These are phyloP conservation scores for Ancistrus triradiatus DNA, from an alignment of 2,113 vertebrate genomes.

Conservation along the genomic window DNA sequence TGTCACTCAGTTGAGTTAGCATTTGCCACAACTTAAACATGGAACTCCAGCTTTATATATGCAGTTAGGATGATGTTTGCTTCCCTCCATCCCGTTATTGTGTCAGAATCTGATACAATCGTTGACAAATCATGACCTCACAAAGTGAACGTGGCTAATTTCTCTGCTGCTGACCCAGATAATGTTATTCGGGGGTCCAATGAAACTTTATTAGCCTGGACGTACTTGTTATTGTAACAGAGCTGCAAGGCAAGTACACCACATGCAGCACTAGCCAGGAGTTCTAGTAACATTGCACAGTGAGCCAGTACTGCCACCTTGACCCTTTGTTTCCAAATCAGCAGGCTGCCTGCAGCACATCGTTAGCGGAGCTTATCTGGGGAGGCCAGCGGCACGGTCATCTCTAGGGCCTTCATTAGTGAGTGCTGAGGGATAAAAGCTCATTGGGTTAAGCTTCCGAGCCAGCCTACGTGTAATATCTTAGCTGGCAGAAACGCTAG, in stretches of 20 bases:
- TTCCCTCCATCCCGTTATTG: conserved; percentile 52
- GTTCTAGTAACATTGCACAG: conserved; percentile 30
- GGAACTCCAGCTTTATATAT: no score
- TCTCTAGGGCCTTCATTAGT: conserved; percentile 71
- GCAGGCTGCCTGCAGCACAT: conserved; percentile 63
- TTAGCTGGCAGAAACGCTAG: no score
- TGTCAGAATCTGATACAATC: conserved; percentile 59
- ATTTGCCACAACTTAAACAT: neutral
- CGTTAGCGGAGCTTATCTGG: conserved; percentile 57
- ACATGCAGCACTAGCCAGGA: neutral
- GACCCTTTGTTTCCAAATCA: conserved; percentile 66
- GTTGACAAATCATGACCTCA: no score
- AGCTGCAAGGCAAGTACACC: neutral
- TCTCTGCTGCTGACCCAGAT: conserved; percentile 29
- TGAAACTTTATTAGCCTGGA: conserved; percentile 41
- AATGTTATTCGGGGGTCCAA: conserved; percentile 32
- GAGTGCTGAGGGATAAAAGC: conserved; percentile 54
- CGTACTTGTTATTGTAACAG: neutral
- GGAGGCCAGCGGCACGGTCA: conserved; percentile 54
- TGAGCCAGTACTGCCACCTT: conserved; percentile 38
- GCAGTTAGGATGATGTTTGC: conserved; percentile 49
- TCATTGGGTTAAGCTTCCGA: conserved; percentile 58
- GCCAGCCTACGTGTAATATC: conserved; percentile 31
- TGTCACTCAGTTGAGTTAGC: conserved; percentile 4
- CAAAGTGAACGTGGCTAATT: no score